Evolutionary conservation across 2,888 invertebrate species (phyloP).

Genomic region (Conops quadrifasciatus): DNA sequence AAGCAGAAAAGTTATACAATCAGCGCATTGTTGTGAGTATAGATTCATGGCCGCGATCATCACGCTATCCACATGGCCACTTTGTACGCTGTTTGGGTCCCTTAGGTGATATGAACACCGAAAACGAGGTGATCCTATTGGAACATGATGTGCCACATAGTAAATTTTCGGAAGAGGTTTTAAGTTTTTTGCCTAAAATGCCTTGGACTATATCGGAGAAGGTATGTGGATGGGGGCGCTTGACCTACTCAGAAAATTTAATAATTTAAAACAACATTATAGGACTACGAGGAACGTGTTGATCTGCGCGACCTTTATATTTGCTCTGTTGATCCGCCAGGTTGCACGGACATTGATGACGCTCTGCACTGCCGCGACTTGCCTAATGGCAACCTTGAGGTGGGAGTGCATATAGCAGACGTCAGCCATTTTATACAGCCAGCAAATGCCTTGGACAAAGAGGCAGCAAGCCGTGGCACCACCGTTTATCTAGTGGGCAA

Average conservation of each 20-base stretch:
- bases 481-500: constrained; percentile 96
- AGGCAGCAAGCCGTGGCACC: constrained; percentile 92
- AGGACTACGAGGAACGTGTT: constrained; percentile 80
- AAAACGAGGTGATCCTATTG: constrained; percentile 93
- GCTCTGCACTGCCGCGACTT: constrained; percentile 89
- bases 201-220: constrained; percentile 90
- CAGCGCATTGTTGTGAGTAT: constrained; percentile 95
- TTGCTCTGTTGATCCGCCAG: constrained; percentile 97
- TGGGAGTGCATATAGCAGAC: constrained; percentile 99
- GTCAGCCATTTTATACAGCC: constrained; percentile 97
- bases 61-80: constrained; percentile 93
- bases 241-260: not conserved
- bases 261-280: constrained; percentile 39
- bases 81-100: constrained; percentile 92
- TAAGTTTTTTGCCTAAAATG: constrained; percentile 86
- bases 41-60: constrained; percentile 94
- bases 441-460: constrained; percentile 88
- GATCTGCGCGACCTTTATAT: constrained; percentile 87
- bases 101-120: constrained; percentile 93
- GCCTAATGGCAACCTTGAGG: constrained; percentile 78
- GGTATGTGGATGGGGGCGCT: too few relatives aligned
- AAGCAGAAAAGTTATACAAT: constrained; percentile 79
- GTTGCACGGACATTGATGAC: constrained; percentile 99
- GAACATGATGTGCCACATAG: constrained; percentile 98
- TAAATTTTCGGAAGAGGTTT: constrained; percentile 92